Percentiles rank a stretch among this genome's conserved stretches.
These are phyloP conservation scores for Zootoca vivipara DNA, from an alignment of 2,113 vertebrate genomes.

Conservation along the genomic window DNA sequence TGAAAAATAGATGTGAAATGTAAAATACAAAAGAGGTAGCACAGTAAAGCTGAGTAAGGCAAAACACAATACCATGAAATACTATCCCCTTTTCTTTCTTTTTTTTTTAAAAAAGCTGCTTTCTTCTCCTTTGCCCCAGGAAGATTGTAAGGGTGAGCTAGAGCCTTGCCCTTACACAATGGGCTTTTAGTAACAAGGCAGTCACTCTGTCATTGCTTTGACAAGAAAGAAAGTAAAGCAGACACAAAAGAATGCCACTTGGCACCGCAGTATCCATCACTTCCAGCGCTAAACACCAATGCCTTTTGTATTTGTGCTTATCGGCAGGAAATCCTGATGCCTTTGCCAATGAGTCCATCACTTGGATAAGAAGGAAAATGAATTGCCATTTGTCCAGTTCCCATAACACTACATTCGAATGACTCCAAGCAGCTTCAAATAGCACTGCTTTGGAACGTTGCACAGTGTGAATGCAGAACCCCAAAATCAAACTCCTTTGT, in stretches of 20 bases:
- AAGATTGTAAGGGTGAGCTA: not conserved
- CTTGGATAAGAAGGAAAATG: not conserved
- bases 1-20: not conserved
- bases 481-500: constrained; percentile 1
- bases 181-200: constrained; percentile 26
- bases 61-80: not conserved
- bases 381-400: constrained; percentile 46
- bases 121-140: not conserved
- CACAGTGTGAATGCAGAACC: fast-evolving
- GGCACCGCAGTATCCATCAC: constrained; percentile 8
- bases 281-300: constrained; percentile 25
- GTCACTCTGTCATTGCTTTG: constrained; percentile 23
- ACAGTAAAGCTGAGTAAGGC: not conserved
- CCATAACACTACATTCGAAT: constrained; percentile 41
- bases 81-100: not conserved
- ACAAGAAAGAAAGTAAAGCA: constrained; percentile 4
- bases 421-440: constrained; percentile 11
- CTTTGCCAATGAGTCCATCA: constrained; percentile 42
- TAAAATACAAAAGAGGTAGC: not conserved
- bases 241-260: constrained; percentile 20
- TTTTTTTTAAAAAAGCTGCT: not conserved
- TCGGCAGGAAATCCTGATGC: constrained; percentile 46
- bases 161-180: not conserved
- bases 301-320: constrained; percentile 50
- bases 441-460: not conserved